These are phyloP conservation scores for Hozukius guyotensis DNA, from an alignment of 2,797 vertebrate genomes.

Conservation along the genomic window DNA sequence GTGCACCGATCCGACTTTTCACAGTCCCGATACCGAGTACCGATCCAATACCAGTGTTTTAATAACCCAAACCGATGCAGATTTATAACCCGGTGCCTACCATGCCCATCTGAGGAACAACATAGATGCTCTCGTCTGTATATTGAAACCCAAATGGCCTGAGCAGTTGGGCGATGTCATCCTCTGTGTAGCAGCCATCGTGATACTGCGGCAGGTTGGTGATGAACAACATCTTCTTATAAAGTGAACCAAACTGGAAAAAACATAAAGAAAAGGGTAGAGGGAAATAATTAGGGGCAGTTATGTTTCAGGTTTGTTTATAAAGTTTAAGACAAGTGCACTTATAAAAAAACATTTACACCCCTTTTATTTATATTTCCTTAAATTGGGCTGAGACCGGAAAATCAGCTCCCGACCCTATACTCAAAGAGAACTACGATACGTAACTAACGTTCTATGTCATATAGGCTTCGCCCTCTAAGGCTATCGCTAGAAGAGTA, in stretches of 20 bases:
- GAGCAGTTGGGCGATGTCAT: conserved; percentile 25
- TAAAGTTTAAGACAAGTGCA: background rate
- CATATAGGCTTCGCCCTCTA: background rate
- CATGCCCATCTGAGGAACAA: conserved; percentile 40
- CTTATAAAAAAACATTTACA: background rate
- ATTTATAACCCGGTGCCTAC: conserved; percentile 25
- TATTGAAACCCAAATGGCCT: conserved; percentile 25
- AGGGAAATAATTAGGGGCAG: background rate
- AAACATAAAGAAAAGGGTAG: background rate
- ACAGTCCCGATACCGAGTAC: too few species aligned
- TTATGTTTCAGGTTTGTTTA: too few species aligned
- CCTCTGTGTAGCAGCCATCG: conserved; percentile 28
- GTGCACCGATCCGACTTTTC: too few species aligned
- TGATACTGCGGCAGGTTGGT: conserved; percentile 11
- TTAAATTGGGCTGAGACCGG: background rate
- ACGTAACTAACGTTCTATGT: background rate
- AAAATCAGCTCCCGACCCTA: background rate
- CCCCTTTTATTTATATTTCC: too few species aligned
- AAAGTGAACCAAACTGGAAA: background rate
- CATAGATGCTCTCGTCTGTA: conserved; percentile 2
- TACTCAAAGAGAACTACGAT: background rate
- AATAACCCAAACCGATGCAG: background rate
- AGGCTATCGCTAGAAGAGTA: background rate
- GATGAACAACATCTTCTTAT: conserved; percentile 13
- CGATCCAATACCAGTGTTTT: too few species aligned